phyloP scores from a whole-genome alignment of 2,797 vertebrate species.

The Pteropus rufus region DNA sequence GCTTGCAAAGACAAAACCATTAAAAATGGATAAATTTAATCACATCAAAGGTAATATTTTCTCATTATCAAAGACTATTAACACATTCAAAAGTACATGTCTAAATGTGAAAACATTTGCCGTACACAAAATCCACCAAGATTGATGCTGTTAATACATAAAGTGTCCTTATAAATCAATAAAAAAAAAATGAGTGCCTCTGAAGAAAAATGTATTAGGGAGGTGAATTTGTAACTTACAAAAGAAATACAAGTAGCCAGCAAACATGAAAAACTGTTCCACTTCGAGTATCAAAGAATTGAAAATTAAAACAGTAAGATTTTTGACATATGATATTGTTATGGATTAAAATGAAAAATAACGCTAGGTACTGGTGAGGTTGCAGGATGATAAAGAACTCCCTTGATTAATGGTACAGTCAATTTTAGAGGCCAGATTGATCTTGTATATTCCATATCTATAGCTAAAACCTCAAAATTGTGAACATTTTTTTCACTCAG shows the following conservation, averaged over 20 bases:
- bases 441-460: background rate
- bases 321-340: background rate
- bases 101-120: slow-evolving; percentile 25
- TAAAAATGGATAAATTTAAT: background rate
- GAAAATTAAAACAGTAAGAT: slow-evolving; percentile 29
- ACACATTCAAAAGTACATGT: background rate
- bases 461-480: slow-evolving; percentile 9
- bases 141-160: background rate
- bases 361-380: background rate
- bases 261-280: background rate
- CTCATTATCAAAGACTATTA: background rate
- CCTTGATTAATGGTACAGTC: background rate
- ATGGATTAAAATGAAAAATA: slow-evolving; percentile 1
- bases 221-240: background rate
- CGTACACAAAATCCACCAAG: background rate
- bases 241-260: background rate
- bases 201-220: background rate
- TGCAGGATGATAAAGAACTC: background rate
- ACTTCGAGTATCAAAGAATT: background rate
- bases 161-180: background rate
- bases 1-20: slow-evolving; percentile 28
- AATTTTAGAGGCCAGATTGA: background rate
- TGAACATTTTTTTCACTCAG: slow-evolving; percentile 43
- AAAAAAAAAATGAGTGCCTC: background rate
- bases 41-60: background rate